These are phyloP conservation scores for Gastrophysa polygoni DNA, from an alignment of 2,888 invertebrate species.

Conservation along the genomic window DNA sequence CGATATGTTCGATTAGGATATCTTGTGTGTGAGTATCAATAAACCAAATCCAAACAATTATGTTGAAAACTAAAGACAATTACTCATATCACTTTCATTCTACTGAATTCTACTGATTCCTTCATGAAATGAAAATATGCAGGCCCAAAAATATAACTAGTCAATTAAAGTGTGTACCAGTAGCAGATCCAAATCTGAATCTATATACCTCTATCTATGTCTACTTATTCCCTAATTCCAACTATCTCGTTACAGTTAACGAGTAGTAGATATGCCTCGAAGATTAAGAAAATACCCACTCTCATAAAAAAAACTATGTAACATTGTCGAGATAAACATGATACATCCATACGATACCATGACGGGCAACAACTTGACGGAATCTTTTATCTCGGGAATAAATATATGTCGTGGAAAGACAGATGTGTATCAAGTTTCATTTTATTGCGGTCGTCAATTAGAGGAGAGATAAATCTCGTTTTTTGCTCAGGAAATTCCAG, in stretches of 20 bases:
- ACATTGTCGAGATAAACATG: background rate
- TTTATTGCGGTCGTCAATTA: conserved; percentile 17
- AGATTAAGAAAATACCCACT: background rate
- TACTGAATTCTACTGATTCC: too few relatives aligned
- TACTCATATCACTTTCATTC: too few relatives aligned
- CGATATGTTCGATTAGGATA: too few relatives aligned
- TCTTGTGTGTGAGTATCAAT: too few relatives aligned
- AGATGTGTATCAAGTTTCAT: conserved; percentile 17
- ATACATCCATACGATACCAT: background rate
- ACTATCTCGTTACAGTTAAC: background rate
- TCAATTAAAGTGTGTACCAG: too few relatives aligned
- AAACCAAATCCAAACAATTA: too few relatives aligned
- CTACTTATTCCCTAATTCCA: background rate
- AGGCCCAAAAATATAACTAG: too few relatives aligned
- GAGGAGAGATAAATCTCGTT: conserved; percentile 11
- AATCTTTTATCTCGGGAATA: background rate
- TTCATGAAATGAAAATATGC: too few relatives aligned
- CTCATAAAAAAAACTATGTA: background rate
- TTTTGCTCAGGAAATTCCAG: background rate
- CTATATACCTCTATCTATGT: too few relatives aligned
- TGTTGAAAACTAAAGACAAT: too few relatives aligned
- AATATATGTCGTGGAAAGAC: background rate
- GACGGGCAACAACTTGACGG: background rate
- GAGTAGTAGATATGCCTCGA: background rate
- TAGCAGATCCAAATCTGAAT: too few relatives aligned